Base-by-base conservation (phyloP, 2,113 vertebrate genomes). In the Paramormyrops kingsleyae region DNA sequence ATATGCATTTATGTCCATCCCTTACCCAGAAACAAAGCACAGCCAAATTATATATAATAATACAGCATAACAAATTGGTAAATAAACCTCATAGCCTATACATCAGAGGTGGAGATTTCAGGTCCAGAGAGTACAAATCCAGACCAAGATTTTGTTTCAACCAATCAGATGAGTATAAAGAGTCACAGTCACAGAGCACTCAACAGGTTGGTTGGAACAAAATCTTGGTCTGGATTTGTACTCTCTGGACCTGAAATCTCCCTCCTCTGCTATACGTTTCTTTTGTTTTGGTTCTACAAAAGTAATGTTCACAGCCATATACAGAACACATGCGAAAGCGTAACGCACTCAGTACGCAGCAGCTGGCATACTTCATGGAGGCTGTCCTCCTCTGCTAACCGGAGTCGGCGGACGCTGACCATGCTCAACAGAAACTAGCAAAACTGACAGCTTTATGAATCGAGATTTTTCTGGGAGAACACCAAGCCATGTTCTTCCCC, bases 1-100 rank as follows among this genome's bases (percentile, higher is more conserved):
- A 21, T 62, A 39, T 62, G 35, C 42, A 86, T 80, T 80, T 84
- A 86, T 53, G 21, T 24, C 83, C 52, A 59, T 89, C 90, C 87
- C 90, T 90, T 89, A 91, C 87, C 86, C 80, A 87, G 42, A 74
- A 86, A 90, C 88, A 86, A 89, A 88, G 88, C 87, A 89, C 59
- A 88, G n/a, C n/a, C 53, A 87, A 91, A 91, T 52, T 53, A 88
- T 90, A 42, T 42, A n/a, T 87, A 88, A 52, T 80, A 49, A 84
- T 90, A 85, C 89, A 70, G 53, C 83, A 87, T 35, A n/a, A 89
- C 88, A 89, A 39, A 46, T 19, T 89, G n/a, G 80, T 83, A 89
- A 83, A 42, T 83, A 59, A 85, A 84, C 24, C 53, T 52, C 89
- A 89, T 24, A 62, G 47, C 89, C 21, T 89, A 83, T 50, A 85